Evolutionary conservation across 1,140 invertebrate genomes (phyloP).

Genomic region (Drosophila arawakana): DNA sequence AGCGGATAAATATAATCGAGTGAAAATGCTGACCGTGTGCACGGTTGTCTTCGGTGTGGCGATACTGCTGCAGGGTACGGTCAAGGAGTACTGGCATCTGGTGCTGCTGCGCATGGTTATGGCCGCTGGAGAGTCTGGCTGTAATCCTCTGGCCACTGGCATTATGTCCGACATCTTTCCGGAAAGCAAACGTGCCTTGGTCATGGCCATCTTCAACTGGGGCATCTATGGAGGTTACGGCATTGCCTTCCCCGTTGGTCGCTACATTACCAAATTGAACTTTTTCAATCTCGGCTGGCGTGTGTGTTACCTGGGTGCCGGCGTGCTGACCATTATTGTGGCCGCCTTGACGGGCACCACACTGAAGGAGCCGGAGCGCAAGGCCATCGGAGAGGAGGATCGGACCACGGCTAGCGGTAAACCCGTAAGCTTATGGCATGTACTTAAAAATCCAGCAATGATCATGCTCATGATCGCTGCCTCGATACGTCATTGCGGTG

Average conservation of each 20-base stretch:
- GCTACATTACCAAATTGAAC: conserved; percentile 92
- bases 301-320: conserved; percentile 93
- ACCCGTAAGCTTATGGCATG: conserved; percentile 89
- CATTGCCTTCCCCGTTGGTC: conserved; percentile 95
- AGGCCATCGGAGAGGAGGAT: conserved; percentile 89
- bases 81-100: conserved; percentile 95
- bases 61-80: conserved; percentile 92
- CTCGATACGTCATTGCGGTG: conserved; percentile 95
- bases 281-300: conserved; percentile 94
- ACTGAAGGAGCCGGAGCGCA: conserved; percentile 91
- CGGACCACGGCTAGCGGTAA: conserved; percentile 74
- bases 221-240: conserved; percentile 98
- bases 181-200: conserved; percentile 92
- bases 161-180: conserved; percentile 94
- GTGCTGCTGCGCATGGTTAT: conserved; percentile 94
- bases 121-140: conserved; percentile 94
- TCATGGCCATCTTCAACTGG: conserved; percentile 97
- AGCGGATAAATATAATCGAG: conserved; percentile 92
- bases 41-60: conserved; percentile 92
- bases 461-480: conserved; percentile 93
- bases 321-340: conserved; percentile 91
- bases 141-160: conserved; percentile 93
- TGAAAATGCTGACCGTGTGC: conserved; percentile 90
- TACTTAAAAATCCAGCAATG: conserved; percentile 91
- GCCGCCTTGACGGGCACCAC: conserved; percentile 90